phyloP scores from a whole-genome alignment of 2,113 vertebrate species.

The Todiramphus chloris region DNA sequence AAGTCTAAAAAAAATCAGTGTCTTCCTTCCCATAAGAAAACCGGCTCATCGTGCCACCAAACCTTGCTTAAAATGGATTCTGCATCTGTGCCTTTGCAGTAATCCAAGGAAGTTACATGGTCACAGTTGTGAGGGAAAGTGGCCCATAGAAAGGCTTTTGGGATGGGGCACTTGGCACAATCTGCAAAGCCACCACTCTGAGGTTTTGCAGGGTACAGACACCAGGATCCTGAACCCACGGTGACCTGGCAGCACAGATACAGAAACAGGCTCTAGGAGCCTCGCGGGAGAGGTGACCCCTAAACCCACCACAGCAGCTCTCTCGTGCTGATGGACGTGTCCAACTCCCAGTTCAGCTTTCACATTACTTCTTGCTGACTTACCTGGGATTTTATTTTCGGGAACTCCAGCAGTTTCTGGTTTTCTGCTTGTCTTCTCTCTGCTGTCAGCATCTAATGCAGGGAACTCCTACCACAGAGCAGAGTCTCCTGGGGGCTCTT shows the following conservation, averaged over 20 bases:
- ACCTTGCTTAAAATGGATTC: neutral
- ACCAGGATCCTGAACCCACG: neutral
- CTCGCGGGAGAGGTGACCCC: fast-evolving
- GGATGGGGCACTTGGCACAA: neutral
- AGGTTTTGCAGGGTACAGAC: neutral
- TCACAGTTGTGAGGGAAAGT: neutral
- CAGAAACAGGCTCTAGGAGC: neutral
- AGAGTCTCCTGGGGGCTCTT: neutral
- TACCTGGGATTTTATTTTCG: neutral
- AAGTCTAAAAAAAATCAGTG: neutral
- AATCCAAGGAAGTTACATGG: neutral
- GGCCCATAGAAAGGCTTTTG: neutral
- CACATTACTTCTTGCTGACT: neutral
- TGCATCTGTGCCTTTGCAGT: fast-evolving
- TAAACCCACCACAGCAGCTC: neutral
- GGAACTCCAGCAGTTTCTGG: neutral
- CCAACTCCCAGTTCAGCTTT: neutral
- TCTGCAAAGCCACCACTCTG: neutral
- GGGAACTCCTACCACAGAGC: neutral
- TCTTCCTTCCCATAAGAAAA: neutral
- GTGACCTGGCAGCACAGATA: neutral
- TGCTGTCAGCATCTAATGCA: neutral
- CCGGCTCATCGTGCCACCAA: neutral
- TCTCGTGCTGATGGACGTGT: neutral
- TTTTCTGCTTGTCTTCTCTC: neutral